A percentile compares a stretch with the other conserved stretches of the same genome.
Conservation (phyloP, 2,113 vertebrate genomes). For the Marmota flaviventris region DNA sequence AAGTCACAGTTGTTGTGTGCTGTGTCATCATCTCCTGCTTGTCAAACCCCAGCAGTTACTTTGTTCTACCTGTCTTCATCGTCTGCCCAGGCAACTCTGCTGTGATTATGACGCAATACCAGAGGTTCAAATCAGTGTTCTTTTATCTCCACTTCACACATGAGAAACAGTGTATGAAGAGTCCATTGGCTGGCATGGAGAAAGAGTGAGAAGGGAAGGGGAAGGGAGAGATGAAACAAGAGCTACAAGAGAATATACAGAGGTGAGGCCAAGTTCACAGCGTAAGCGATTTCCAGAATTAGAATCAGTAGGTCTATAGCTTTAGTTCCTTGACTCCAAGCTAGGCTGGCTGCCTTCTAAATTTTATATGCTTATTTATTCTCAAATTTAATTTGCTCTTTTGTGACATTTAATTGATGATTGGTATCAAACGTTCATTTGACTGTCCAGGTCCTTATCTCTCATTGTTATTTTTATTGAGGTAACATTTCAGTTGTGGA, state of each 20-base stretch:
- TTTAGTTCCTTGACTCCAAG: neutral
- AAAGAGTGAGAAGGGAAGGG: neutral
- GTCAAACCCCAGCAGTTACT: neutral
- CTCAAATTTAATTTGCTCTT: conserved; percentile 57
- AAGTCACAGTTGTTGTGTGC: neutral
- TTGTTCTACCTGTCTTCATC: neutral
- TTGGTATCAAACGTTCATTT: conserved; percentile 23
- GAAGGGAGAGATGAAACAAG: neutral
- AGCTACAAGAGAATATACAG: neutral
- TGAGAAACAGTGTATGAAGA: neutral
- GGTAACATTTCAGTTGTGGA: conserved; percentile 42
- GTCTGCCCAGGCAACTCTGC: neutral
- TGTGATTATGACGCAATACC: neutral
- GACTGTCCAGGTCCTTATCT: neutral
- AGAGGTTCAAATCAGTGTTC: neutral
- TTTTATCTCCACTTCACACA: neutral
- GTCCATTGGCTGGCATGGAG: neutral
- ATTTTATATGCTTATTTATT: conserved; percentile 56
- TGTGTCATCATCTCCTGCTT: neutral
- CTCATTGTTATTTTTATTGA: conserved; percentile 48
- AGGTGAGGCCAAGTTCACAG: neutral
- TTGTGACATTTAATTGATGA: conserved; percentile 34
- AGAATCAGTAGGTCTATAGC: neutral
- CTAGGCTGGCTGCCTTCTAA: neutral
- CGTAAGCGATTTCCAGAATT: neutral